Evolutionary conservation across 1,140 invertebrate genomes (phyloP), one percentile per base, ranked within the genome.

Genomic region (Hypothenemus hampei): DNA sequence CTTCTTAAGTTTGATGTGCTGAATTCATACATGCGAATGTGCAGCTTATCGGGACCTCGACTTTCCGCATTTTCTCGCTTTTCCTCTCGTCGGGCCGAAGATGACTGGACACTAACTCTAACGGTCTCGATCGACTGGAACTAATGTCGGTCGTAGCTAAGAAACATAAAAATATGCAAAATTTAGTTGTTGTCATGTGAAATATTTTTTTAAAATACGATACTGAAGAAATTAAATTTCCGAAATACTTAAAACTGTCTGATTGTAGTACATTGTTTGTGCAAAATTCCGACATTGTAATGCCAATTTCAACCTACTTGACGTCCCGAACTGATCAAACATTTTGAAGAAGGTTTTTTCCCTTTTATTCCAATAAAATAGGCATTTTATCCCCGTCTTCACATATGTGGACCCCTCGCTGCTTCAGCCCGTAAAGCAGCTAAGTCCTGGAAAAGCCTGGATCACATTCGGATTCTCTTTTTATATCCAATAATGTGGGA

Each of bases 21-120:
- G 69, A 68, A 70, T 70, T 69, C 67, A 70, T 70, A 70, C 67
- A 70, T 70, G 66, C 65, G 69, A 70, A 70, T 70, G 67, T 65
- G 67, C 62, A 53, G 69, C 67, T 70, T 69, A 70, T 70, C 67
- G 61, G 21, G 61, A 58, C 57, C 13, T 62, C 60, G 64, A 59
- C 57, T 62, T 67, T 67, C 63, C 62, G 59, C 63, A 57, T 66
- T 62, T 59, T 60, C 45, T 24, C 29, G 49, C 47, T 57, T 54
- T 59, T 63, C 48, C 43, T 10, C 21, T 4, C 36, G 35, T 22
- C 39, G 26, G 11, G 26, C 15, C n/a, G 36, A 24, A 7, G 37
- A 51, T 53, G 50, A 45, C 50, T 44, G 50, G 40, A 51, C 49
- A 51, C 26, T 26, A 47, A 33, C 13, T 15, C 10, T 20, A 39